These are phyloP conservation scores for Syngnathus acus DNA, from an alignment of 2,797 vertebrate species.

Conservation along the genomic window DNA sequence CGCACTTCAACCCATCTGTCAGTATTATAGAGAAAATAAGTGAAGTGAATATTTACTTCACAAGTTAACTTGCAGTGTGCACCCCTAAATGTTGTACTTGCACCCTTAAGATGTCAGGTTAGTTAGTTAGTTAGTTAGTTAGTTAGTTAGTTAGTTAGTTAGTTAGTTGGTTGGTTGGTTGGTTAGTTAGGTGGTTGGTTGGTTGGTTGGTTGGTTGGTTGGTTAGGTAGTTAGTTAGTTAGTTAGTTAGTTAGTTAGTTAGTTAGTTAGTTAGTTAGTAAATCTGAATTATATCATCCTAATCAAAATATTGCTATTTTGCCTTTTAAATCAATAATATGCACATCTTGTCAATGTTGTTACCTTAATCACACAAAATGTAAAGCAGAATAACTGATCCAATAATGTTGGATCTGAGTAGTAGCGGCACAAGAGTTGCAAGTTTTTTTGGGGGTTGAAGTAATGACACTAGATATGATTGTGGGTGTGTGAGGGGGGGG, in stretches of 20 bases:
- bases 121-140: too few relatives aligned
- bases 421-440: neutral
- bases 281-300: neutral
- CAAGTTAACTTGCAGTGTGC: too few relatives aligned
- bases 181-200: too few relatives aligned
- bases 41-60: too few relatives aligned
- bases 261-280: neutral
- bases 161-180: accelerated
- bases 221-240: too few relatives aligned
- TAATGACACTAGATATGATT: slow-evolving; percentile 53
- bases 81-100: too few relatives aligned
- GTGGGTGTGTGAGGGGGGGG: slow-evolving; percentile 22
- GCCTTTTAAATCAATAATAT: neutral
- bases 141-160: too few relatives aligned
- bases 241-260: neutral
- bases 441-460: slow-evolving; percentile 32
- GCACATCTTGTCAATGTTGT: neutral
- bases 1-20: too few relatives aligned
- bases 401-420: slow-evolving; percentile 6
- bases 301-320: neutral
- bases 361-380: neutral
- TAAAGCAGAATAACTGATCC: neutral
- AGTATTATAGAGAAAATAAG: too few relatives aligned
- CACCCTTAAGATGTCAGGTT: too few relatives aligned
- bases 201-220: too few relatives aligned